Base-by-base conservation (phyloP, 2,113 vertebrate species). In the Nerophis lumbriciformis region DNA sequence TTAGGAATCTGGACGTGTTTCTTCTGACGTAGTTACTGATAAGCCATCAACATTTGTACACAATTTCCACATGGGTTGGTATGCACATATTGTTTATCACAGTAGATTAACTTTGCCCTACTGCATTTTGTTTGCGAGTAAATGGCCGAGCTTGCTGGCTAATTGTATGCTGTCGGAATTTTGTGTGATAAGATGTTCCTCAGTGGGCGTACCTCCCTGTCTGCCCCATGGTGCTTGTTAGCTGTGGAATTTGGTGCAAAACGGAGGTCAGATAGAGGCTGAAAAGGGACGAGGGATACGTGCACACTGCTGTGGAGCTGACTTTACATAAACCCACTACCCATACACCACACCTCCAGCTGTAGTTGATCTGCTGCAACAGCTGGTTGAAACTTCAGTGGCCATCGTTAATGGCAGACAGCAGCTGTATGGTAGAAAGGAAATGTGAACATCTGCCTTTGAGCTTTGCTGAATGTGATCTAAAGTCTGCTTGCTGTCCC, bases 401-500 rank as follows among this genome's bases (percentile, higher is more conserved):
- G 63, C 54, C 52, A 59, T 62, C 8, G 19, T 66, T 74, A 66
- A 73, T 71, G 72, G 77, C 68, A 66, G 55, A 68, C 68, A 69
- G 77, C 83, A 84, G 78, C 80, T 87, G 84, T 66, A 77, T 75
- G 60, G 68, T 62, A 78, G 62, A 67, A 14, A 80, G 78, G 71
- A 83, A 81, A 75, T 76, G 64, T 83, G 57, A 28, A 65, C 47
- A 56, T 73, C 76, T 77, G 61, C 72, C 78, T 73, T 37, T 49
- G 75, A 72, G 72, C 76, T 64, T 19, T 36, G 44, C 63, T 76
- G 69, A 53, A 75, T 75, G 71, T 79, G 77, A 76, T 79, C 68
- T 70, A 57, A 66, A 77, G 69, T 59, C 79, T 56, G 68, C 64
- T 68, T 38, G 44, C 19, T 61, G 55, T 72, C 77, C 66, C 53